Base-by-base conservation (phyloP, 2,888 invertebrate genomes). In the Nowickia ferox region DNA sequence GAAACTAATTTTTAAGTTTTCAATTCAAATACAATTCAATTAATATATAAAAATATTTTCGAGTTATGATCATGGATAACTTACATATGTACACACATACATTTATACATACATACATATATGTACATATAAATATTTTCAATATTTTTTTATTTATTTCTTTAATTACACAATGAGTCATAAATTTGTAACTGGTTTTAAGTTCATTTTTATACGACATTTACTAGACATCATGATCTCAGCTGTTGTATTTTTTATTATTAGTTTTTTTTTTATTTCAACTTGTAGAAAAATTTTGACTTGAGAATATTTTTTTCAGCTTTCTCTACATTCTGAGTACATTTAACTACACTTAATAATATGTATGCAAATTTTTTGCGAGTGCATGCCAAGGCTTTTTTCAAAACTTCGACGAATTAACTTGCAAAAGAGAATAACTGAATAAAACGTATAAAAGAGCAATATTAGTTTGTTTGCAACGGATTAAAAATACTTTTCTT, bases 331-430 rank as follows among this genome's bases (percentile, higher is more conserved):
- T 69, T 63, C 13, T 66, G 22, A 61, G 69, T n/a, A 19, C 42
- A 71, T 13, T 38, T 40, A 22, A 63, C 53, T 30, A 30, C 30
- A 19, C 42, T 48, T 66, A 78, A 74, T 63, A 74, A 69, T 71
- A 61, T 38, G 48, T 77, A 85, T 82, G 78, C 78, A 85, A 85
- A 85, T 85, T 6, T 75, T 69, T 68, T 69, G 38, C 38, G 42
- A 63, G 68, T 69, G 57, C 65, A 68, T 53, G 63, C 44, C 59
- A 82, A 51, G 69, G 46, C 44, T 57, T 74, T 75, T 68, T 68
- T 74, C 10, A 44, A 66, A 22, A 69, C 61, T 61, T 48, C 38
- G 48, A 74, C 76, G 69, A 81, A 84, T 75, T 22, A 48, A 46
- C 13, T 61, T 51, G 42, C 44, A 69, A 81, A 81, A 71, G 74